Base-by-base conservation (phyloP, 2,888 invertebrate species). In the Leptinotarsa haldemani region DNA sequence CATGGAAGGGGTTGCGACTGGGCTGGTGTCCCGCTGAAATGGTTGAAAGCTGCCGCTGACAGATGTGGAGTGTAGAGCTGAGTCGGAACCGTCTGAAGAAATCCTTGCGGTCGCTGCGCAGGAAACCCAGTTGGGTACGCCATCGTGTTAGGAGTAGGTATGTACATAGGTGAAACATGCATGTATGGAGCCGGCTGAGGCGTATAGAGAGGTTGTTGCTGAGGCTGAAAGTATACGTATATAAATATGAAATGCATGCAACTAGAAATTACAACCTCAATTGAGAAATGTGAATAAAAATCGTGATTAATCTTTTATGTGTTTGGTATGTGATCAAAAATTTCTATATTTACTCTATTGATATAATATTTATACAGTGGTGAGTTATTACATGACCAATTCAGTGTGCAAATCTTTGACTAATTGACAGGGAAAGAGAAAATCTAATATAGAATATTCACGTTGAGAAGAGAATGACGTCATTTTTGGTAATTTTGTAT, bases 111-210 rank as follows among this genome's bases (percentile, higher is more conserved):
- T 46, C 67, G 52, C 40, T 67, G 67, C 52, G 52, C 7, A 13
- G 65, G 46, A 20, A 52, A 67, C 30, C 67, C 40, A 12, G 48
- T 7, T 25, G 77, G 71, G 69, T 80, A 80, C 63, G 76, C 76
- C 77, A 80, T 71, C n/a, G 78, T 58, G 77, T 79, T 80, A 3
- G 77, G 58, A 47, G 70, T 70, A 61, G 40, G 40, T 40, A 78
- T 67, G 72, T 77, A 79, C 74, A 80, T 74, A 18, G 73, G 79
- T 48, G 75, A 68, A 64, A 78, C 64, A 48, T 76, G 78, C 76
- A 81, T 73, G 70, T 76, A 81, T 70, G 79, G 81, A n/a, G 80
- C 52, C 25, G 73, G 75, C 53, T 76, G 15, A 47, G 68, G 61
- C 66, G 70, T 74, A 79, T 58, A 80, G 76, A 61, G 74, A 9